These are phyloP conservation scores for Oligia fasciuncula DNA, from an alignment of 2,888 invertebrate genomes.

Conservation along the genomic window DNA sequence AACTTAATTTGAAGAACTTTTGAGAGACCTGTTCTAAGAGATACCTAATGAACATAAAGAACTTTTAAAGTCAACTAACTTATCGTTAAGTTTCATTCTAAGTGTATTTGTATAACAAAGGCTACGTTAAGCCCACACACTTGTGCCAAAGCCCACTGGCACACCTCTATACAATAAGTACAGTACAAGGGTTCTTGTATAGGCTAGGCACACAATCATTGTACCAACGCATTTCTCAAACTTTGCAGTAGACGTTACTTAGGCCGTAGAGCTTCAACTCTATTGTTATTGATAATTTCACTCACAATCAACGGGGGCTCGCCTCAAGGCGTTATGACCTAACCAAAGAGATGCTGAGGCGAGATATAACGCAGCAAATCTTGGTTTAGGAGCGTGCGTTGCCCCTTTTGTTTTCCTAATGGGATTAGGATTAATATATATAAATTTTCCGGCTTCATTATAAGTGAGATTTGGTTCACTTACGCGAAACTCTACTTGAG, in stretches of 20 bases:
- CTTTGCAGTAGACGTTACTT: slow-evolving; percentile 63
- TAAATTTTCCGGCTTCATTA: slow-evolving; percentile 9
- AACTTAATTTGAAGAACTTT: neutral
- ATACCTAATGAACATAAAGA: neutral
- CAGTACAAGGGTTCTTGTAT: slow-evolving; percentile 10
- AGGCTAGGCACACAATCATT: slow-evolving; percentile 32
- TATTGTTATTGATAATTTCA: slow-evolving; percentile 70
- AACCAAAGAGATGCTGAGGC: slow-evolving; percentile 49
- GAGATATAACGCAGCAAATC: slow-evolving; percentile 61
- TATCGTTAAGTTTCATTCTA: neutral
- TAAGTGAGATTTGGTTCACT: neutral
- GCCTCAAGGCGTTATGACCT: slow-evolving; percentile 38
- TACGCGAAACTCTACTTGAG: too few species aligned
- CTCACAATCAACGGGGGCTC: slow-evolving; percentile 53
- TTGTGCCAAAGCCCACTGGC: too few species aligned
- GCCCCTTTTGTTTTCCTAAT: slow-evolving; percentile 60
- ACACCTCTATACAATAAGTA: neutral
- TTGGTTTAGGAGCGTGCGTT: slow-evolving; percentile 35
- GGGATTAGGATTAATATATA: slow-evolving; percentile 34
- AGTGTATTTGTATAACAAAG: neutral
- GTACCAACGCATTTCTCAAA: slow-evolving; percentile 48
- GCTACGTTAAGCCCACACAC: neutral
- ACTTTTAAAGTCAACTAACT: neutral
- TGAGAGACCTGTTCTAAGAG: neutral
- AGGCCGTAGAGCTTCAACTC: slow-evolving; percentile 55